These are phyloP conservation scores for Lethenteron camtschaticum DNA, from an alignment of 2,113 vertebrate species.

Conservation along the genomic window DNA sequence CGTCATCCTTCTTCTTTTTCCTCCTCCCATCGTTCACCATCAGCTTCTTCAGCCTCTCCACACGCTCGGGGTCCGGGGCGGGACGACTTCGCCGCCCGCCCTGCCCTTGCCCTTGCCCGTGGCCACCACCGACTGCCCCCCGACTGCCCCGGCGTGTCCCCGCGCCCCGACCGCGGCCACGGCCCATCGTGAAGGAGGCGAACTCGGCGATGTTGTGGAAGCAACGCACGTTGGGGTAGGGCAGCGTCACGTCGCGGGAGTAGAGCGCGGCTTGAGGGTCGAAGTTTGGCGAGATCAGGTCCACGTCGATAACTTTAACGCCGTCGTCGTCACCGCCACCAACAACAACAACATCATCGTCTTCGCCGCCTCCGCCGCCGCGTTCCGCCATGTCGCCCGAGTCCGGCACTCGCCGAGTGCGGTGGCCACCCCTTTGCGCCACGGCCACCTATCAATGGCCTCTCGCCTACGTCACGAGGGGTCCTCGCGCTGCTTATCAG, in stretches of 20 bases:
- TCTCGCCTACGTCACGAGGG: too few relatives aligned
- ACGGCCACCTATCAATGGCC: too few relatives aligned
- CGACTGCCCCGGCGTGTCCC: slow-evolving; percentile 11
- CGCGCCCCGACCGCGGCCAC: slow-evolving; percentile 17
- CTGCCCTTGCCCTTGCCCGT: slow-evolving; percentile 12
- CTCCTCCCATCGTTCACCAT: slow-evolving; percentile 28
- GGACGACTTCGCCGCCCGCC: slow-evolving; percentile 10
- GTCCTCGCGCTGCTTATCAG: too few relatives aligned
- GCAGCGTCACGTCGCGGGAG: slow-evolving; percentile 28
- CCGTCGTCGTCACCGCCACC: too few relatives aligned
- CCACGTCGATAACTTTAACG: slow-evolving; percentile 14
- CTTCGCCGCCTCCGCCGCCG: too few relatives aligned
- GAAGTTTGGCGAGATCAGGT: slow-evolving; percentile 51
- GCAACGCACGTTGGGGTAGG: slow-evolving; percentile 44
- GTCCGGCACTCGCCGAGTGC: too few relatives aligned
- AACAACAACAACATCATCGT: too few relatives aligned
- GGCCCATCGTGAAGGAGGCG: slow-evolving; percentile 44
- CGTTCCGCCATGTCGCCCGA: too few relatives aligned
- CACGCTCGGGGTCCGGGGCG: slow-evolving; percentile 30
- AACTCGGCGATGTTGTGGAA: slow-evolving; percentile 76
- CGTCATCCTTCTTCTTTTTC: slow-evolving; percentile 19
- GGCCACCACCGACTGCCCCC: neutral
- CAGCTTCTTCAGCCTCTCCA: slow-evolving; percentile 47
- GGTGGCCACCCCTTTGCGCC: too few relatives aligned
- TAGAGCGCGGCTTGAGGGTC: slow-evolving; percentile 59